A percentile compares a stretch with the other conserved stretches of the same genome.
These are phyloP conservation scores for Sapajus apella DNA, from an alignment of 2,113 vertebrate genomes.

Conservation along the genomic window DNA sequence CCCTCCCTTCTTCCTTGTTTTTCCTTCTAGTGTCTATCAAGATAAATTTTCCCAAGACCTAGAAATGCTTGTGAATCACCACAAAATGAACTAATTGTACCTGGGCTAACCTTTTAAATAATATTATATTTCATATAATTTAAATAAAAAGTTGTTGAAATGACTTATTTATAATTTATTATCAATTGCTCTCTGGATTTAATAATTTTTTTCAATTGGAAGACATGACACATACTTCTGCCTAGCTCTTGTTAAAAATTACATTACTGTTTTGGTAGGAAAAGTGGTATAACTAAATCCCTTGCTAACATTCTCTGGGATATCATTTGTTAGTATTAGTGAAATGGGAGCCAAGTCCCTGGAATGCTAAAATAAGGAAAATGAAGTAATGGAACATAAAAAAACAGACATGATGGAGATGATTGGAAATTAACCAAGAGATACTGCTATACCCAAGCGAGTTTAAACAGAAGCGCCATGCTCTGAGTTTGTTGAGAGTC, in stretches of 20 bases:
- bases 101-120: background rate
- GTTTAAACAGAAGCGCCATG: too few species aligned
- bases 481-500: too few species aligned
- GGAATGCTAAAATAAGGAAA: background rate
- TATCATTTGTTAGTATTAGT: background rate
- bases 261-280: background rate
- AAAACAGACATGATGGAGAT: background rate
- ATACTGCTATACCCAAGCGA: too few species aligned
- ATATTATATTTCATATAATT: background rate
- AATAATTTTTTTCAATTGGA: background rate
- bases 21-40: background rate
- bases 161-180: background rate
- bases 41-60: background rate
- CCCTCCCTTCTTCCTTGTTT: too few species aligned
- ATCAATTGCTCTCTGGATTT: background rate
- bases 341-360: background rate
- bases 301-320: background rate
- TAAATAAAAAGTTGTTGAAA: background rate
- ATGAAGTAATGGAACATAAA: background rate
- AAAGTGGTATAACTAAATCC: background rate
- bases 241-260: background rate
- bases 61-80: background rate
- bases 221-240: background rate
- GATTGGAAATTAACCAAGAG: background rate
- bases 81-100: background rate